Evolutionary conservation across 2,113 vertebrate genomes (phyloP).

Genomic region (Psophia crepitans): DNA sequence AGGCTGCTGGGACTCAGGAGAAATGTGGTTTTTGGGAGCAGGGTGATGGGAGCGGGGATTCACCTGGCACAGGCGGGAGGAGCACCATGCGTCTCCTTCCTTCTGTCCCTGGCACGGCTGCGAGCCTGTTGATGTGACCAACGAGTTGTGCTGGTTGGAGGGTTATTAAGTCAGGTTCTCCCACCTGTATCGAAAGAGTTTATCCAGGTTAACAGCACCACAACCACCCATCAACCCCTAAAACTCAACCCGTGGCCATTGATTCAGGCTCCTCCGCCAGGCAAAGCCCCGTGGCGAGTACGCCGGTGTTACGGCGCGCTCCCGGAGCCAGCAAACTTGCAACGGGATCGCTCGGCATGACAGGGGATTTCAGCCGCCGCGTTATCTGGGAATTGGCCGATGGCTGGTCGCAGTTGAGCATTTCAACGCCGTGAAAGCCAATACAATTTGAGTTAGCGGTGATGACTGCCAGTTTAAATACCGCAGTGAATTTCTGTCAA

Average conservation of each 20-base stretch:
- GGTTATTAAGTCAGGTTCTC: background rate
- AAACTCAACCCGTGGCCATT: rapidly evolving
- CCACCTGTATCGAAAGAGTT: background rate
- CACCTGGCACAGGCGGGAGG: background rate
- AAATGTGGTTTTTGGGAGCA: background rate
- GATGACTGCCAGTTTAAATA: conserved; percentile 84
- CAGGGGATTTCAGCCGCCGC: conserved; percentile 73
- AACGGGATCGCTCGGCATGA: conserved; percentile 65
- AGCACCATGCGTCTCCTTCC: rapidly evolving
- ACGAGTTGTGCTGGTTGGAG: background rate
- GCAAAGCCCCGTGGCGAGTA: background rate
- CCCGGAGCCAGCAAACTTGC: background rate
- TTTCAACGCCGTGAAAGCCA: conserved; percentile 79
- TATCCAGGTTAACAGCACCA: background rate
- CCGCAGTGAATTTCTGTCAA: conserved; percentile 79
- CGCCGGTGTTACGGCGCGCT: background rate
- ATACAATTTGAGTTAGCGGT: conserved; percentile 84
- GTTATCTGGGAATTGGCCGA: conserved; percentile 77
- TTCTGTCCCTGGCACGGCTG: background rate
- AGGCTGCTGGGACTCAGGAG: background rate
- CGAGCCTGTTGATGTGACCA: rapidly evolving
- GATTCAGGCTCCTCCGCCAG: background rate
- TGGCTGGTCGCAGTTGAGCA: conserved; percentile 77
- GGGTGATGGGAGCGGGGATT: background rate
- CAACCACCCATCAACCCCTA: rapidly evolving